phyloP scores from a whole-genome alignment of 1,140 invertebrate species.

The Papilio glaucus region DNA sequence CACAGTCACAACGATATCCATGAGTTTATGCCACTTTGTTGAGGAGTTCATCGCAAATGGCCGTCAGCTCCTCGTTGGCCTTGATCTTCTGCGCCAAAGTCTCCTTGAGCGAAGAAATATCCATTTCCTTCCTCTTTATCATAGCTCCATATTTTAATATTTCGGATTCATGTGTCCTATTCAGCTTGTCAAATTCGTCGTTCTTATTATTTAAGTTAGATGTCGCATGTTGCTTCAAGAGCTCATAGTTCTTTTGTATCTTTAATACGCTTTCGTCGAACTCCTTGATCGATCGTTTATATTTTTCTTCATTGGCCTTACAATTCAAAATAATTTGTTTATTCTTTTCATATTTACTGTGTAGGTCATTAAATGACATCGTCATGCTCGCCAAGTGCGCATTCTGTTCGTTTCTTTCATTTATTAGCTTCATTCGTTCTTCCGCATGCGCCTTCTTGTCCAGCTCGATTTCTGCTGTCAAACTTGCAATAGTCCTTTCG shows the following conservation, averaged over 20 bases:
- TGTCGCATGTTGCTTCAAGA: constrained; percentile 78
- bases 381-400: constrained; percentile 90
- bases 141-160: constrained; percentile 88
- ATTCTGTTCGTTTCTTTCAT: constrained; percentile 87
- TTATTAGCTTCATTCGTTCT: constrained; percentile 69
- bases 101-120: constrained; percentile 87
- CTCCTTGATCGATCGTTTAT: constrained; percentile 70
- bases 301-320: constrained; percentile 75
- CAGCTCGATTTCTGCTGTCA: constrained; percentile 85
- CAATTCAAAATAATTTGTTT: constrained; percentile 77
- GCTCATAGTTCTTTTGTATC: constrained; percentile 79
- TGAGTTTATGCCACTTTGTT: constrained; percentile 79
- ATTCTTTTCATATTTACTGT: constrained; percentile 84
- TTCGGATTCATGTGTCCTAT: constrained; percentile 86
- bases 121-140: constrained; percentile 89
- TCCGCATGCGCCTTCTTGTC: constrained; percentile 79
- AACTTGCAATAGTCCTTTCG: constrained; percentile 87
- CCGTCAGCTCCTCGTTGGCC: constrained; percentile 89
- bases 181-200: constrained; percentile 87
- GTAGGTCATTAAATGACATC: constrained; percentile 90
- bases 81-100: constrained; percentile 88
- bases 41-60: constrained; percentile 92
- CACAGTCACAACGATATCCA: no score
- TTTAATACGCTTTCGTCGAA: constrained; percentile 76
- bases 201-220: constrained; percentile 83